A percentile compares a stretch with the other conserved stretches of the same genome.
Evolutionary conservation across 2,888 invertebrate species (phyloP).

Genomic region (Lottia gigantea): DNA sequence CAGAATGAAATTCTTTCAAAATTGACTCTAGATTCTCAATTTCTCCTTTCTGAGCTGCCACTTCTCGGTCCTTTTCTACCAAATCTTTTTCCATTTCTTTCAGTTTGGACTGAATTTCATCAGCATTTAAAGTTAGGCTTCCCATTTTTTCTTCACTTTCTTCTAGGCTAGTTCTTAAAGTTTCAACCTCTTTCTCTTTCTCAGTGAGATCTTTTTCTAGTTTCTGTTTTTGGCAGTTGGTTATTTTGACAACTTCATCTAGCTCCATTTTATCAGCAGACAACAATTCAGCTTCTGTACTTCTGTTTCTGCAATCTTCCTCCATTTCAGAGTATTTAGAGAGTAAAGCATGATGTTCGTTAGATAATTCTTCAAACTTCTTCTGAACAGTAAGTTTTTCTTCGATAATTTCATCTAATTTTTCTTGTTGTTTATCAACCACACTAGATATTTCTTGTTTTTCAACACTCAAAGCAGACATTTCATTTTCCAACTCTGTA

Average conservation of each 20-base stretch:
- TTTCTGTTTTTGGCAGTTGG: neutral
- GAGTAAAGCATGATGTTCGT: conserved; percentile 25
- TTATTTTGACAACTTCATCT: conserved; percentile 15
- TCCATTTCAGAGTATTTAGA: neutral
- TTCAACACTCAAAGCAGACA: conserved; percentile 7
- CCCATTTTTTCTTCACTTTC: conserved; percentile 20
- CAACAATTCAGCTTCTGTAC: conserved; percentile 29
- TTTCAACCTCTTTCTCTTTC: neutral
- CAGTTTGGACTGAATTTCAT: conserved; percentile 24
- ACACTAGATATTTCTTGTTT: conserved; percentile 1
- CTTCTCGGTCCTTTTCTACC: conserved; percentile 25
- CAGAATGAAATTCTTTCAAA: conserved; percentile 15
- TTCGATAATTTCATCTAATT: conserved; percentile 3
- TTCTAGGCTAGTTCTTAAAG: conserved; percentile 8
- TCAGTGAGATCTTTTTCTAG: conserved; percentile 14
- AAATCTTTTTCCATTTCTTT: conserved; percentile 31
- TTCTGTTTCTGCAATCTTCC: conserved; percentile 23
- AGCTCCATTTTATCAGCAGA: conserved; percentile 33
- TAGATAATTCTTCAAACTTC: conserved; percentile 20
- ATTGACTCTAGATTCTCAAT: conserved; percentile 23
- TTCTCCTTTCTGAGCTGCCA: conserved; percentile 31
- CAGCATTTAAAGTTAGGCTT: conserved; percentile 3
- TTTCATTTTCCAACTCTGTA: conserved; percentile 18
- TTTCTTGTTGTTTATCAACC: conserved; percentile 6
- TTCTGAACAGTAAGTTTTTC: conserved; percentile 21